Base-by-base conservation (phyloP, 1,140 invertebrate species). In the Macrotrachela quadricornifera region DNA sequence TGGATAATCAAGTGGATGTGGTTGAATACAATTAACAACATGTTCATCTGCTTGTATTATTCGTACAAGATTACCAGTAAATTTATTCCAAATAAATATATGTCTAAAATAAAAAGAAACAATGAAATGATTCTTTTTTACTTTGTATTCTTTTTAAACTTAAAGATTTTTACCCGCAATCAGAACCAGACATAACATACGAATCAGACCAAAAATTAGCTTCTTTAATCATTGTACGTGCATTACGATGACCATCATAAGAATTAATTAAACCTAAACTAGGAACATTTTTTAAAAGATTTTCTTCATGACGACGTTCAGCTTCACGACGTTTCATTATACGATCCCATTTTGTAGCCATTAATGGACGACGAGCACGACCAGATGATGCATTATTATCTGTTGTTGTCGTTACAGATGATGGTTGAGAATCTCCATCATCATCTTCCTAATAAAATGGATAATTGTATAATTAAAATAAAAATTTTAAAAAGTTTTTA, bases 191-290 rank as follows among this genome's bases (percentile, higher is more conserved):
- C 74, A 85, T 79, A 2, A 86, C 77, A 67, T 77, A 82, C 59
- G 80, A 69, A 58, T 81, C 73, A 45, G 84, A 84, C 81, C 82
- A 88, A 65, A 87, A 88, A 54, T 79, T 81, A 1, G 82, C 80
- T 67, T 86, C 82, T 70, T 87, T 87, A 48, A 88, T 86, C 82
- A 95, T 90, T 0, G 90, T 95, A 15, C 85, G 90, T 38, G 84
- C 90, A 71, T 95, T 96, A 65, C 87, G 91, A 67, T 94, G 88
- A 0, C 90, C 88, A 60, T 30, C 21, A 8, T 30, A 30, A 4
- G 21, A 30, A 30, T 30, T 30, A 30, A 30, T 30, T 30, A 30
- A 30, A 30, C 21, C 8, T 4, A 30, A 8, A 30, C 21, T 30
- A 30, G 21, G 21, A 30, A 30, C 21, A 30, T 30, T 30, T 30